Conservation (phyloP, 2,113 vertebrate species). For the Gymnobelideus leadbeateri region DNA sequence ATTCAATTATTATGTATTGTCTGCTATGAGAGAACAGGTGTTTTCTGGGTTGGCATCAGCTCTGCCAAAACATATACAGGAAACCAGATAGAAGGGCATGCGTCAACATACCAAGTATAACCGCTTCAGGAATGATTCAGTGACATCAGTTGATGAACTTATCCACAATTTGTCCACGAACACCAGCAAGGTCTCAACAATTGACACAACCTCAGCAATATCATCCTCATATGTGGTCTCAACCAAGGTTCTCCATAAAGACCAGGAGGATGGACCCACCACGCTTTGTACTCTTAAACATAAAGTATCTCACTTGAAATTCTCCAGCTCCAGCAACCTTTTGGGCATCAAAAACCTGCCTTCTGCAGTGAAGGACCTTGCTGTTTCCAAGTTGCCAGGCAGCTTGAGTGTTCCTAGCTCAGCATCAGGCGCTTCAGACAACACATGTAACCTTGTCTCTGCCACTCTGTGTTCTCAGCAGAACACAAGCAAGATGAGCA, state of each 20-base stretch:
- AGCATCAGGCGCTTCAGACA: conserved; percentile 88
- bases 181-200: conserved; percentile 91
- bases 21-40: conserved; percentile 93
- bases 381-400: conserved; percentile 95
- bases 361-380: conserved; percentile 97
- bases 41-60: conserved; percentile 89
- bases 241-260: conserved; percentile 88
- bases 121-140: conserved; percentile 99
- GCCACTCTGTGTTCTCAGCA: conserved; percentile 89
- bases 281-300: conserved; percentile 97
- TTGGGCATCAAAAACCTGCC: conserved; percentile 95
- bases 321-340: conserved; percentile 93
- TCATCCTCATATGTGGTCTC: conserved; percentile 91
- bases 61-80: conserved; percentile 92
- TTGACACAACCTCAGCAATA: conserved; percentile 86
- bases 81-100: conserved; percentile 97
- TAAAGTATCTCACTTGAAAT: conserved; percentile 99
- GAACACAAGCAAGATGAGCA: conserved; percentile 88
- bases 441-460: conserved; percentile 89
- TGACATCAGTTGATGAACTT: conserved; percentile 99
- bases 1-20: conserved; percentile 83
- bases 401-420: conserved; percentile 88
- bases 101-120: conserved; percentile 99
- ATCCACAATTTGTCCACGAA: conserved; percentile 97
- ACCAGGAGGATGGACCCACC: conserved; percentile 95